A percentile compares a stretch with the other conserved stretches of the same genome.
phyloP scores from a whole-genome alignment of 2,797 vertebrate species.

The Margarornis squamiger region DNA sequence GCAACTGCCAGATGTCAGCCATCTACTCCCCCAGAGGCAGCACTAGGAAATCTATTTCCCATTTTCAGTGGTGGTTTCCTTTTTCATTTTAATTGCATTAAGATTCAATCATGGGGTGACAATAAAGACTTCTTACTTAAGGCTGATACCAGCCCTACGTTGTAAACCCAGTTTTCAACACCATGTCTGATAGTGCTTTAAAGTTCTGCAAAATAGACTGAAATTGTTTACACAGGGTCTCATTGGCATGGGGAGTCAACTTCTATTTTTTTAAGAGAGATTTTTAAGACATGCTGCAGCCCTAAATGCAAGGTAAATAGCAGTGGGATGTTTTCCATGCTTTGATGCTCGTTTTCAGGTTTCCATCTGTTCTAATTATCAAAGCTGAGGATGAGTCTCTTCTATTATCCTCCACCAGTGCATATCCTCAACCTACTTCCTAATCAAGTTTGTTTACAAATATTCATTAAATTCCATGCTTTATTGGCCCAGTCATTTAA shows the following conservation, averaged over 20 bases:
- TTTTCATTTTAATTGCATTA: conserved; percentile 36
- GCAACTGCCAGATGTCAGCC: conserved; percentile 8
- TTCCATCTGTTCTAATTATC: not conserved
- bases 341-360: not conserved
- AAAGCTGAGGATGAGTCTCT: not conserved
- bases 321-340: not conserved
- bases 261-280: not conserved
- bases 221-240: not conserved
- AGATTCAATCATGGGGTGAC: not conserved
- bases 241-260: not conserved
- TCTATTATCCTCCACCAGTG: not conserved
- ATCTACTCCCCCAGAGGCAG: not conserved
- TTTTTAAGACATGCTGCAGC: not conserved
- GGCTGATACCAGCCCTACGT: not conserved
- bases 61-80: conserved; percentile 27
- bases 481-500: conserved; percentile 27
- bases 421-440: not conserved
- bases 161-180: conserved; percentile 10
- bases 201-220: not conserved
- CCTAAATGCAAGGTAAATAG: not conserved
- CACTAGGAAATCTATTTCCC: conserved; percentile 5
- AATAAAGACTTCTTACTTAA: not conserved
- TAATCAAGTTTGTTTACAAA: conserved; percentile 34
- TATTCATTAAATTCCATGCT: not conserved
- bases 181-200: not conserved